Base-by-base conservation (phyloP, 2,797 vertebrate species). In the Chaenodraco wilsoni region DNA sequence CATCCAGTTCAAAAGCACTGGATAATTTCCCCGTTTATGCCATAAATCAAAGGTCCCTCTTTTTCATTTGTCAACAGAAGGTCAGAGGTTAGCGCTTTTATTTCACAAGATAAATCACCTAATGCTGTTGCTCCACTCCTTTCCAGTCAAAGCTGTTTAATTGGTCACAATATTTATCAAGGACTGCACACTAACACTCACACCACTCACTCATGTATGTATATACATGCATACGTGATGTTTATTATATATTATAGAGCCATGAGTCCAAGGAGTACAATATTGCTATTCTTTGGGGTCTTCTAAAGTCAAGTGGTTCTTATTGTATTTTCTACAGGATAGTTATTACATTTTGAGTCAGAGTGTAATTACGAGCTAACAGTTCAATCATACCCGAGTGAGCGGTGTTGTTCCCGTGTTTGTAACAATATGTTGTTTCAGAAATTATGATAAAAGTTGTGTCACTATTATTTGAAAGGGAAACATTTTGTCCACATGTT, bases 71-170 rank as follows among this genome's bases (percentile, higher is more conserved):
- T 79, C 77, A 79, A 72, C 73, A n/a, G 14, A 54, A 74, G 85
- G 81, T 86, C 84, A 89, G 72, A 84, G 84, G 81, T 83, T 65
- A 67, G 31, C 19, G 60, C 77, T 83, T 92, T 92, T 69, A 86
- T 89, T 90, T 79, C 71, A 70, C 56, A 80, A 78, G 73, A 83
- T 84, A 76, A 84, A 90, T 88, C 54, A 62, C 71, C 55, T 19
- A 16, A 71, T 65, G 71, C 51, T 65, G 55, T 65, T 74, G 64
- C 78, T 73, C 60, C 52, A 21, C 57, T 48, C 74, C 64, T 65
- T 66, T 69, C 63, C 64, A 37, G 41, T 51, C 31, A 40, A 44
- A 57, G 65, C 56, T 31, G 57, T 83, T 84, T 56, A 85, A 86
- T 87, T 88, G 71, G 69, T 44, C 51, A 40, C 60, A 74, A 43